These are phyloP conservation scores for Rhizomys pruinosus DNA, from an alignment of 2,113 vertebrate species.

Conservation along the genomic window DNA sequence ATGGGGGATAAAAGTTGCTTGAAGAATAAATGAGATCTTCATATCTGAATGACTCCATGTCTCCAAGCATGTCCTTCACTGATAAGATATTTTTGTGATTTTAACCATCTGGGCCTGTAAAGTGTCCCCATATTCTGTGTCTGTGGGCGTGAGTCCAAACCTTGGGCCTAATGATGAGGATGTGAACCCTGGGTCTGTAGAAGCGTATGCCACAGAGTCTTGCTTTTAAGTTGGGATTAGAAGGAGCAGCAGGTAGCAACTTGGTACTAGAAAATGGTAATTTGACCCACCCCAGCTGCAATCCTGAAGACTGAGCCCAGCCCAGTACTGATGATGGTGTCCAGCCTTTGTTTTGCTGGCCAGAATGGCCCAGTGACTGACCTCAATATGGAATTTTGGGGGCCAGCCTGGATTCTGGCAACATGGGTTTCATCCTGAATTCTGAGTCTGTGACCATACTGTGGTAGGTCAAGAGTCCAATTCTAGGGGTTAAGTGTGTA, in stretches of 20 bases:
- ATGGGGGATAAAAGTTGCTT: not conserved
- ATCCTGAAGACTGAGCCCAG: no score
- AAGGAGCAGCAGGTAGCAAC: not conserved
- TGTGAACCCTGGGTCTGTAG: not conserved
- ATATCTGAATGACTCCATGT: not conserved
- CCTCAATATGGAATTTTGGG: no score
- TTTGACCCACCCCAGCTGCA: not conserved
- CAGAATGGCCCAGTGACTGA: rapidly evolving
- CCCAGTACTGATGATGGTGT: not conserved
- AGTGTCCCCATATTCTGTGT: rapidly evolving
- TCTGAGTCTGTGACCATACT: not conserved
- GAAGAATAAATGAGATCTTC: not conserved
- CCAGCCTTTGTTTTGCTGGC: not conserved
- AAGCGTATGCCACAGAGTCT: rapidly evolving
- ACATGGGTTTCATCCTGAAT: not conserved
- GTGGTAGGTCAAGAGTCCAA: not conserved
- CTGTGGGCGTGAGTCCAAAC: rapidly evolving
- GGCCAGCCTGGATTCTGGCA: not conserved
- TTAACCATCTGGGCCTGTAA: not conserved
- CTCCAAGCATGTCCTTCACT: rapidly evolving
- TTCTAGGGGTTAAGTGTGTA: no score
- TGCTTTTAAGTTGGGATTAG: no score
- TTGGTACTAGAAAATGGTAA: not conserved
- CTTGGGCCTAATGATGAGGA: not conserved
- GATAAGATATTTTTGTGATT: not conserved